Evolutionary conservation across 1,140 invertebrate species (phyloP).

Genomic region (Cataglyphis hispanica): DNA sequence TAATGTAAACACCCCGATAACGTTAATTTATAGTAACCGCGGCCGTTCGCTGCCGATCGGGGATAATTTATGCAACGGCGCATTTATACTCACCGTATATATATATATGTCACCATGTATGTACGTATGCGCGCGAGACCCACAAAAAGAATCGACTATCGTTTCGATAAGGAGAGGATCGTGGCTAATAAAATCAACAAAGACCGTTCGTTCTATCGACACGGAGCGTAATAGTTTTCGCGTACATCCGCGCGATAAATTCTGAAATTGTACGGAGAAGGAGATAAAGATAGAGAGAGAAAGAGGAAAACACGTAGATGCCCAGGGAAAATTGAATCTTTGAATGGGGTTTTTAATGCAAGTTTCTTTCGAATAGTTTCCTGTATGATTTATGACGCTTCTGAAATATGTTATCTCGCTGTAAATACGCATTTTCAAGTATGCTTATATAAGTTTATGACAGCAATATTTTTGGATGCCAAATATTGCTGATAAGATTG

Average conservation of each 20-base stretch:
- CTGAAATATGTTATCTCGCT: not conserved
- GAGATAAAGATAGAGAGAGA: not conserved
- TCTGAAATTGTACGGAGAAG: not conserved
- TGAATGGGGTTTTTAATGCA: not conserved
- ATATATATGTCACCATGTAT: constrained; percentile 49
- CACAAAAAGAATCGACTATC: constrained; percentile 62
- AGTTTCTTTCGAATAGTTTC: constrained; percentile 1
- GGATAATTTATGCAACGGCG: constrained; percentile 79
- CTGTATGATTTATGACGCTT: not conserved
- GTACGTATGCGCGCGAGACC: constrained; percentile 25
- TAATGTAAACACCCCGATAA: constrained; percentile 83
- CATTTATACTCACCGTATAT: constrained; percentile 68
- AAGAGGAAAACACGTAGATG: not conserved
- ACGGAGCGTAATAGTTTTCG: constrained; percentile 61
- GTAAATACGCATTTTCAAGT: not conserved
- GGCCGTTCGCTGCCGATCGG: constrained; percentile 71
- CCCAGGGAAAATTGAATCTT: not conserved
- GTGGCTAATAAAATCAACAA: constrained; percentile 61
- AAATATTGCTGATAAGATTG: constrained; percentile 20
- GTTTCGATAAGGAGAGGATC: constrained; percentile 55
- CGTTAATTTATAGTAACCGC: constrained; percentile 81
- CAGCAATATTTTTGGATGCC: not conserved
- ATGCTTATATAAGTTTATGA: not conserved
- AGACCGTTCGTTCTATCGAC: constrained; percentile 39
- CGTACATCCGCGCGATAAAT: constrained; percentile 59